phyloP scores from a whole-genome alignment of 2,797 vertebrate genomes.

The Rhynchonycteris naso region DNA sequence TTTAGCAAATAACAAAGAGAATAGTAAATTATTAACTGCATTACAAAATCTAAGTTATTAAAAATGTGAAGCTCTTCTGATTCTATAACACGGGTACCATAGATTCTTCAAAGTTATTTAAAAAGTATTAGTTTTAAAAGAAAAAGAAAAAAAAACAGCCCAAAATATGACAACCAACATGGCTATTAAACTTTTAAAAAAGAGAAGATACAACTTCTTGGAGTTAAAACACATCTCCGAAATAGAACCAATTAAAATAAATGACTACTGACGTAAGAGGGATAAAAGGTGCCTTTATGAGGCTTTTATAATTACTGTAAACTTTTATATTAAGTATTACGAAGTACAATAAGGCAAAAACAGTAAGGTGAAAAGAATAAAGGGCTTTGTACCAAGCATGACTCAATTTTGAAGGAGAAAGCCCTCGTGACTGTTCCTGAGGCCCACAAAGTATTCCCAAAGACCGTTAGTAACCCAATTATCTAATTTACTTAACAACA shows the following conservation, averaged over 20 bases:
- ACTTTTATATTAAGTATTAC: not conserved
- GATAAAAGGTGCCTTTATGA: not conserved
- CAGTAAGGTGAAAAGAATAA: not conserved
- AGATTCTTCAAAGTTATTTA: slow-evolving; percentile 17
- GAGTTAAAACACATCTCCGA: not conserved
- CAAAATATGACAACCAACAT: not conserved
- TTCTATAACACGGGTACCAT: not conserved
- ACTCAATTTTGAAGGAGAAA: slow-evolving; percentile 55
- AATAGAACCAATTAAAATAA: slow-evolving; percentile 49
- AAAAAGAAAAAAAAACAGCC: not conserved
- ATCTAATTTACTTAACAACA: not conserved
- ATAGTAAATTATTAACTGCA: slow-evolving; percentile 42
- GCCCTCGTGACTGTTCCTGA: not conserved
- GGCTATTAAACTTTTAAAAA: slow-evolving; percentile 18
- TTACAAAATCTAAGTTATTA: slow-evolving; percentile 21
- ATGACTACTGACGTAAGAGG: not conserved
- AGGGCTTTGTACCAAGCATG: not conserved
- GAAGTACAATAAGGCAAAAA: not conserved
- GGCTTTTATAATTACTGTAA: not conserved
- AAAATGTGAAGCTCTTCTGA: slow-evolving; percentile 22
- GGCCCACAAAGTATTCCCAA: not conserved
- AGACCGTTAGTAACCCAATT: slow-evolving; percentile 51
- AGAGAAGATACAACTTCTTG: not conserved
- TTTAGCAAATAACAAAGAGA: slow-evolving; percentile 23
- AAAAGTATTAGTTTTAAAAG: not conserved